Conservation (phyloP, 2,113 vertebrate genomes). For the Spea bombifrons region DNA sequence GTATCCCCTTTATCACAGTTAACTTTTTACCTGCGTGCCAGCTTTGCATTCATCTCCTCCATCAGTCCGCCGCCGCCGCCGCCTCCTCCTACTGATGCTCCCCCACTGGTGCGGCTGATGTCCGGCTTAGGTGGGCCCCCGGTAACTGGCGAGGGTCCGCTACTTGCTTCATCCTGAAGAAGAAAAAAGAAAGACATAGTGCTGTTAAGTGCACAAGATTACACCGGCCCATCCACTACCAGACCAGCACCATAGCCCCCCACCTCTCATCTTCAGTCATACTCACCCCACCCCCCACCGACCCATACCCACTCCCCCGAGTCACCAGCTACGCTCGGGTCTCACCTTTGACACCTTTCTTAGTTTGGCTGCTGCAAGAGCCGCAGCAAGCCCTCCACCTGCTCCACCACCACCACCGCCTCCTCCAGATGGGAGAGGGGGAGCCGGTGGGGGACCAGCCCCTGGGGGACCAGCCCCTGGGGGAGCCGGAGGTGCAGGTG, state of each 20-base stretch:
- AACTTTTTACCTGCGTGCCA: constrained; percentile 77
- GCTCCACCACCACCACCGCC: constrained; percentile 55
- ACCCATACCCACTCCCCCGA: not conserved
- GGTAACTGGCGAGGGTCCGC: constrained; percentile 19
- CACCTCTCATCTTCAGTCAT: not conserved
- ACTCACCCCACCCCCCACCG: not conserved
- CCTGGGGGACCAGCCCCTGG: constrained; percentile 56
- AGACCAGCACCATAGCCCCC: not conserved
- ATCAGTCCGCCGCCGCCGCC: constrained; percentile 73
- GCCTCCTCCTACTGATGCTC: constrained; percentile 54
- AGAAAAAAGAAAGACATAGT: constrained; percentile 27
- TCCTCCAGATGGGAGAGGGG: constrained; percentile 57
- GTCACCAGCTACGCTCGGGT: no score
- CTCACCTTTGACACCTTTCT: constrained; percentile 80
- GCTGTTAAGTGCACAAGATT: not conserved
- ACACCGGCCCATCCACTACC: not conserved
- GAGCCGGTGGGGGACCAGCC: constrained; percentile 68
- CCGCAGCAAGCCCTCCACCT: constrained; percentile 71
- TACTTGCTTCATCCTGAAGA: constrained; percentile 69
- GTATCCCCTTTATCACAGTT: no score
- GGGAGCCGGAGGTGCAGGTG: constrained; percentile 58
- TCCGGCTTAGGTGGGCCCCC: constrained; percentile 62
- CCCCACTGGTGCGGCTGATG: constrained; percentile 62
- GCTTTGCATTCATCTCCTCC: constrained; percentile 90
- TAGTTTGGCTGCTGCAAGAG: constrained; percentile 82